Evolutionary conservation across 2,888 invertebrate genomes (phyloP).

Genomic region (Brachypterus glaber): DNA sequence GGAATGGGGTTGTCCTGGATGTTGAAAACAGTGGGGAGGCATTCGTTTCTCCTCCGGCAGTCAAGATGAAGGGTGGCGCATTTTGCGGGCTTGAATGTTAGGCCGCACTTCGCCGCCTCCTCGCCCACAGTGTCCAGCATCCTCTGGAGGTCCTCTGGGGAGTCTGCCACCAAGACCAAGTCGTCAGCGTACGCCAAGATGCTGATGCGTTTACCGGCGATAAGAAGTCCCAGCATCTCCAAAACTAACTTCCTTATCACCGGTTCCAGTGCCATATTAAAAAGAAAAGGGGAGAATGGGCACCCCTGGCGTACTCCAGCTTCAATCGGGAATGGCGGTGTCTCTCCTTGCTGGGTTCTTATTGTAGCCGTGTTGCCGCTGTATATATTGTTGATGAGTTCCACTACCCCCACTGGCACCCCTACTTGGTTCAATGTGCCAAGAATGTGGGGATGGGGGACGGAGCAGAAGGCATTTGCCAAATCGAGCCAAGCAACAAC

Average conservation of each 20-base stretch:
- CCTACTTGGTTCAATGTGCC: conserved; percentile 5
- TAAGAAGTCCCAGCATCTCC: neutral
- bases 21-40: conserved; percentile 13
- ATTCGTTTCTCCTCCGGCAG: conserved; percentile 12
- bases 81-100: conserved; percentile 28
- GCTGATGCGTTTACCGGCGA: conserved; percentile 1
- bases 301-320: conserved; percentile 32
- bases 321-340: conserved; percentile 14
- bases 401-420: neutral
- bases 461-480: conserved; percentile 34
- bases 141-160: conserved; percentile 14
- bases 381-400: conserved; percentile 15
- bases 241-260: conserved; percentile 9
- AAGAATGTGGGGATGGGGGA: conserved; percentile 28
- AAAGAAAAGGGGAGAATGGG: conserved; percentile 30
- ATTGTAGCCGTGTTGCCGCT: conserved; percentile 10
- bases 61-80: conserved; percentile 23
- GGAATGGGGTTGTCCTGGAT: conserved; percentile 19
- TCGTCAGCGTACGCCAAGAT: conserved; percentile 17
- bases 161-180: conserved; percentile 12
- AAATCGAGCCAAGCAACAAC: conserved; percentile 34
- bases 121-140: conserved; percentile 13
- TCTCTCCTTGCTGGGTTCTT: conserved; percentile 5
- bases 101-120: conserved; percentile 17
- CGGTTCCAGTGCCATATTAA: conserved; percentile 27